phyloP scores from a whole-genome alignment of 2,113 vertebrate species.

The Bungarus multicinctus region DNA sequence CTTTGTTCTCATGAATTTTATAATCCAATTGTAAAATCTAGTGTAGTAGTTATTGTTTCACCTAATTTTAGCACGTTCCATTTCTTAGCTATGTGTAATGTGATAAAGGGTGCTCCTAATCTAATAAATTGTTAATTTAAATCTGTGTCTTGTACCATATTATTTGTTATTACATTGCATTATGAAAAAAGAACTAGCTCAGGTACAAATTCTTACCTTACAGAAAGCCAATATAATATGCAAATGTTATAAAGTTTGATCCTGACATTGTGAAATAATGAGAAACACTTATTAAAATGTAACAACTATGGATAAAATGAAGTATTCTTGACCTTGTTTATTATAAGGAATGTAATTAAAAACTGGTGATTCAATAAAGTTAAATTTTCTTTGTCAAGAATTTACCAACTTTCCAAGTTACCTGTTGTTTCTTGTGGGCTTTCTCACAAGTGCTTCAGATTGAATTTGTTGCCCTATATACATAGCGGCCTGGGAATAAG shows the following conservation, averaged over 20 bases:
- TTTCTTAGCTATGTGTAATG: neutral
- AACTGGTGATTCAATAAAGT: neutral
- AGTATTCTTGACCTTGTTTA: neutral
- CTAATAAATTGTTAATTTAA: neutral
- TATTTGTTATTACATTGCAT: neutral
- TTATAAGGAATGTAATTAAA: neutral
- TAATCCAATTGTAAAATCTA: neutral
- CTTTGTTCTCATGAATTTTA: neutral
- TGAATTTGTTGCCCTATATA: neutral
- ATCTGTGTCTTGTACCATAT: neutral
- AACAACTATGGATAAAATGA: neutral
- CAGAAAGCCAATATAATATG: neutral
- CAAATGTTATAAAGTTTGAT: neutral
- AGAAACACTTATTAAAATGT: neutral
- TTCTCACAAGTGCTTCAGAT: neutral
- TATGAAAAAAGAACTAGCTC: neutral
- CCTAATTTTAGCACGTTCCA: neutral
- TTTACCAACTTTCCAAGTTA: neutral
- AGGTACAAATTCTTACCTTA: neutral
- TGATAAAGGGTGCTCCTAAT: neutral
- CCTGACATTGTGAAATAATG: neutral
- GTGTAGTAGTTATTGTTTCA: neutral
- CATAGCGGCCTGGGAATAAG: neutral
- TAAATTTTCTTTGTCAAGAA: neutral
- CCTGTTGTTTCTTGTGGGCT: neutral